Evolutionary conservation across 2,888 invertebrate species (phyloP).

Genomic region (Macrophya alboannulata): DNA sequence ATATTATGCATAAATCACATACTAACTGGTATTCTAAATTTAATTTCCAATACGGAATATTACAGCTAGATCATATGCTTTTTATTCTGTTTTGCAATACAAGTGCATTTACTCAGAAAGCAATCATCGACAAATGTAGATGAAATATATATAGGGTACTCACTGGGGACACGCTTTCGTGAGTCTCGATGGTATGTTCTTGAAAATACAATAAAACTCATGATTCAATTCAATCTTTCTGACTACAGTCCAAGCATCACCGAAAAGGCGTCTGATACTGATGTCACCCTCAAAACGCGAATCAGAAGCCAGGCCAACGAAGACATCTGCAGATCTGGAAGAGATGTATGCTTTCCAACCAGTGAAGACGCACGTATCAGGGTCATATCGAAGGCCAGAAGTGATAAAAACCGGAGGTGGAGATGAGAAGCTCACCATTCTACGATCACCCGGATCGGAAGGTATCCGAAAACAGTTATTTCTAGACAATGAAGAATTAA

Average conservation of each 20-base stretch:
- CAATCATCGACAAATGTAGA: not conserved
- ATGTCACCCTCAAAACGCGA: constrained; percentile 70
- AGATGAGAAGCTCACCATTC: constrained; percentile 69
- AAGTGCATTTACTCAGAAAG: not conserved
- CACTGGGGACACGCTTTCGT: not conserved
- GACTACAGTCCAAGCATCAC: constrained; percentile 64
- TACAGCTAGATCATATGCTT: not conserved
- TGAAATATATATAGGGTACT: not conserved
- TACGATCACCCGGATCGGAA: constrained; percentile 67
- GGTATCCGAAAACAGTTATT: constrained; percentile 63
- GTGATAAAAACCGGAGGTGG: constrained; percentile 68
- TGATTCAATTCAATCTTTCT: constrained; percentile 31
- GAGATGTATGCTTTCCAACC: constrained; percentile 63
- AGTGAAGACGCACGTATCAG: constrained; percentile 59
- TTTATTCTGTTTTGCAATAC: not conserved
- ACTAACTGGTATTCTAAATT: not conserved
- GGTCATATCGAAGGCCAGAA: constrained; percentile 65
- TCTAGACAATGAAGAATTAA: constrained; percentile 55
- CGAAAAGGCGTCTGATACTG: constrained; percentile 70
- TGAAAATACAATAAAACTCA: not conserved
- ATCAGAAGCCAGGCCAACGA: constrained; percentile 67
- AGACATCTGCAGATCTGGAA: constrained; percentile 62
- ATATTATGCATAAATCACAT: not conserved
- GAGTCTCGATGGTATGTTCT: not conserved
- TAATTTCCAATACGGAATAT: not conserved